Conservation (phyloP, 2,888 invertebrate genomes). For the Rhopalosiphum nymphaeae region DNA sequence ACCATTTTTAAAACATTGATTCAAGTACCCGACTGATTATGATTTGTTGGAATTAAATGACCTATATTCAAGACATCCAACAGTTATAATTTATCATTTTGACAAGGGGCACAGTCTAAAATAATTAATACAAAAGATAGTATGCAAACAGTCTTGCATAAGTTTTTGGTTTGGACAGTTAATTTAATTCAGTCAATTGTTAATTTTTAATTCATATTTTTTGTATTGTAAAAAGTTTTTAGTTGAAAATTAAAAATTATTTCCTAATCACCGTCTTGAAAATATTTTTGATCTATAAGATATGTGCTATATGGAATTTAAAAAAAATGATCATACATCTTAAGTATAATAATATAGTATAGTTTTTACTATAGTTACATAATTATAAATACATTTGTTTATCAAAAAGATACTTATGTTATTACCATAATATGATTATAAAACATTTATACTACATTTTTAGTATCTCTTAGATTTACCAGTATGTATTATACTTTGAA, state of each 20-base stretch:
- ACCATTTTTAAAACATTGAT: not conserved
- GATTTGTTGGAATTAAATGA: constrained; percentile 21
- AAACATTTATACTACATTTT: not conserved
- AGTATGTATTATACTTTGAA: no score
- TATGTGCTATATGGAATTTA: not conserved
- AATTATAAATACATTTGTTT: not conserved
- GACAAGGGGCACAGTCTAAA: constrained; percentile 28
- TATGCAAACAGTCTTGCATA: not conserved
- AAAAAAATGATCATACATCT: not conserved
- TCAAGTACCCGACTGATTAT: not conserved
- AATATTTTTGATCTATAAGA: not conserved
- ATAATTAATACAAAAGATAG: constrained; percentile 24
- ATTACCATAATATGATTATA: not conserved
- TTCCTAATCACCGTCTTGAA: not conserved
- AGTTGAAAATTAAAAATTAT: not conserved
- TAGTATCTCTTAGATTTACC: not conserved
- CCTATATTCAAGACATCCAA: constrained; percentile 24
- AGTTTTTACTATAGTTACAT: not conserved
- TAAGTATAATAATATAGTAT: no score
- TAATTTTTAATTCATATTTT: constrained; percentile 23
- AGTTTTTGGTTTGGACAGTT: constrained; percentile 17
- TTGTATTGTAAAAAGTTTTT: not conserved
- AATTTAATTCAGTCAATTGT: not conserved
- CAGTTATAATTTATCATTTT: constrained; percentile 37
- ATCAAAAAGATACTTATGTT: not conserved